These are phyloP conservation scores for Patella pellucida DNA, from an alignment of 2,888 invertebrate species.

Conservation along the genomic window DNA sequence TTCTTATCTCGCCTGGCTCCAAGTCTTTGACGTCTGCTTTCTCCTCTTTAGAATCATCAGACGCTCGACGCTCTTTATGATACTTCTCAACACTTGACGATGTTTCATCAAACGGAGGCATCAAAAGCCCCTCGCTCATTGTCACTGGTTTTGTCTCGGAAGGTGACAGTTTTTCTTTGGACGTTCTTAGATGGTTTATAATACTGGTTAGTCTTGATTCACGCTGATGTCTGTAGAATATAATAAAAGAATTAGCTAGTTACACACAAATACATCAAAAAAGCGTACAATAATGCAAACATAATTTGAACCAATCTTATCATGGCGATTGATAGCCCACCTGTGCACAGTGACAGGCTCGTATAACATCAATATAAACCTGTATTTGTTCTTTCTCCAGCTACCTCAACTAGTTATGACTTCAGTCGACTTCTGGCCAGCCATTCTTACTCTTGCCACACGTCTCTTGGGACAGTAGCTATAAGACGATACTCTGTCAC, in stretches of 20 bases:
- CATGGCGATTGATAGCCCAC: slow-evolving; percentile 1
- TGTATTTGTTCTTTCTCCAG: slow-evolving; percentile 1
- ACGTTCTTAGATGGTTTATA: slow-evolving; percentile 43
- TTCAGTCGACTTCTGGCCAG: no score
- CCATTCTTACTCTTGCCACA: no score
- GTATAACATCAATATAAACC: slow-evolving; percentile 6
- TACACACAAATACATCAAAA: no score
- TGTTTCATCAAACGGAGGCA: neutral
- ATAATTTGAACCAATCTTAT: no score
- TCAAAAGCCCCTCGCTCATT: neutral
- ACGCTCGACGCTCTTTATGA: neutral
- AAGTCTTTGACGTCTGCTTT: neutral
- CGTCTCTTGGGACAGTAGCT: no score
- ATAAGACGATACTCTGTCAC: no score
- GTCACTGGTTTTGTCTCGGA: neutral
- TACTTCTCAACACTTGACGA: no score
- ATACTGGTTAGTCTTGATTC: slow-evolving; percentile 46
- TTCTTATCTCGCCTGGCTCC: neutral
- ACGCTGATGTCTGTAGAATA: slow-evolving; percentile 30
- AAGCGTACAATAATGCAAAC: no score
- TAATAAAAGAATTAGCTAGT: no score
- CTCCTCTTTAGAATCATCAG: neutral
- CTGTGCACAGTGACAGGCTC: slow-evolving; percentile 9
- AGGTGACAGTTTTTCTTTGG: slow-evolving; percentile 35
- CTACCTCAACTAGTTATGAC: no score